Evolutionary conservation across 1,140 invertebrate species (phyloP), one percentile per base, ranked within the genome.

Genomic region (Fopius arisanus): DNA sequence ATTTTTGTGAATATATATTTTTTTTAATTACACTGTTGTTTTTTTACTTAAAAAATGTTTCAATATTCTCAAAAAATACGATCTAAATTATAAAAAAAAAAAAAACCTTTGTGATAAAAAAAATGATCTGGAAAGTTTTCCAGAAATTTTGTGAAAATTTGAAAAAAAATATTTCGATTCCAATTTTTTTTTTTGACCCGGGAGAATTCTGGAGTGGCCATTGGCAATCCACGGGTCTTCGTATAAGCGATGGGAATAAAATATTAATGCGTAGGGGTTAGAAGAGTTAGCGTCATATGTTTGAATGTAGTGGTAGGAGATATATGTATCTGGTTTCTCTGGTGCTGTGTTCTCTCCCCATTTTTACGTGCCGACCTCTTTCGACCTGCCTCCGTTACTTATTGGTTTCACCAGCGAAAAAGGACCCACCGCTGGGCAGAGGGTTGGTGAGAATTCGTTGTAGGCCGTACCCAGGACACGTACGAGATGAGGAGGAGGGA

Each of bases 261-360:
- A 85, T 85, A 86, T 86, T 86, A 85, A 87, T 84, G 83, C 75
- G 79, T 62, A 41, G 73, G 72, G 73, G 77, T 80, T 48, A 48
- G 7, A 81, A 79, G 79, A 78, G 80, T 80, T 81, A 79, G 76
- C 73, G 77, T 75, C 74, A 74, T 74, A 74, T 75, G 62, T 63
- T 70, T 73, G 59, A 77, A 72, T 40, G 41, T 67, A 40, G 66
- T 51, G 41, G 40, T 48, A 28, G 72, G 48, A 23, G 73, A 80
- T 48, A 75, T 77, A 77, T 79, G 72, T 71, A 63, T 78, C 78
- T 77, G 77, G 21, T 70, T 73, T 75, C 43, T 67, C 21, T 76
- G 41, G 72, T 78, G 40, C 70, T 79, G 63, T 70, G 54, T 66
- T 72, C 41, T 59, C 54, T 12, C 54, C 54, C 54, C 63, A 26